Evolutionary conservation across 2,113 vertebrate genomes (phyloP).

Genomic region (Lepisosteus osseus): DNA sequence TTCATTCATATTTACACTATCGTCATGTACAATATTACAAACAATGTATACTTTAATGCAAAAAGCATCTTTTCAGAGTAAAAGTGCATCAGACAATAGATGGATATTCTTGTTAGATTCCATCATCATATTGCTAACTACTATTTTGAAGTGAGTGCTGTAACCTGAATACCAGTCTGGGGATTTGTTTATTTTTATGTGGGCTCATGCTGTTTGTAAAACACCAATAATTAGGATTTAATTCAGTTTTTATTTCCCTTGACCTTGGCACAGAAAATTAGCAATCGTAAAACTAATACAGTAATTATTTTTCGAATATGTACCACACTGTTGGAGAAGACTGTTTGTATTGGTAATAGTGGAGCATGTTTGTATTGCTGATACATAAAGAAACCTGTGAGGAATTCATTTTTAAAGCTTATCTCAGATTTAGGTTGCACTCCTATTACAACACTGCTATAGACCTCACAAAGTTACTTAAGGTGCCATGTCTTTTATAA

Average conservation of each 20-base stretch:
- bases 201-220: conserved; percentile 28
- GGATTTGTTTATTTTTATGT: conserved; percentile 25
- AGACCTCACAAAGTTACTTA: not conserved
- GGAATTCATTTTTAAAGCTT: conserved; percentile 19
- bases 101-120: not conserved
- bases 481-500: no score
- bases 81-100: not conserved
- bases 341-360: conserved; percentile 5
- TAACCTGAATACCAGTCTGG: conserved; percentile 16
- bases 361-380: not conserved
- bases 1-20: no score
- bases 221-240: conserved; percentile 28
- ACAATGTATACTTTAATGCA: no score
- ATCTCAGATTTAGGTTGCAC: conserved; percentile 12
- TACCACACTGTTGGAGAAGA: conserved; percentile 15
- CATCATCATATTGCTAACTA: not conserved
- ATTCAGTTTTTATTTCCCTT: conserved; percentile 31
- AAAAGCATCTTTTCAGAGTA: no score
- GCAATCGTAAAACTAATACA: conserved; percentile 20
- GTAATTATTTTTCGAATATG: conserved; percentile 24
- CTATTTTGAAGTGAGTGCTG: not conserved
- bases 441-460: not conserved
- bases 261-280: conserved; percentile 23
- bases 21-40: no score
- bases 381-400: conserved; percentile 13